Conservation (phyloP, 2,797 vertebrate genomes). For the Myoxocephalus aenaeus region DNA sequence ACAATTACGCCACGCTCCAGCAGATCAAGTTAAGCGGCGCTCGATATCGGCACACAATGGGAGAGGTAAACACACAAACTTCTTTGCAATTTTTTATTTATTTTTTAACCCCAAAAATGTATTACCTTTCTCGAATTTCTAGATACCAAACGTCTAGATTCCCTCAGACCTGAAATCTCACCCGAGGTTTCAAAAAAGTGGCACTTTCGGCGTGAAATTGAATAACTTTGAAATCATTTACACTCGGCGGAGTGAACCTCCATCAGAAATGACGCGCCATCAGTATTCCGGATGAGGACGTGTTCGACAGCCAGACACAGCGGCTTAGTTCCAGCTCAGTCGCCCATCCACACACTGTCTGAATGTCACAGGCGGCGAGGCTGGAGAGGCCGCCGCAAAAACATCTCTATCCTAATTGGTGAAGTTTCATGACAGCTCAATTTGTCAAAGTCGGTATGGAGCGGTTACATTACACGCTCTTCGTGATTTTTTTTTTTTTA, state of each 20-base stretch:
- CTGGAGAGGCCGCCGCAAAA: conserved; percentile 36
- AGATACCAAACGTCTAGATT: conserved; percentile 14
- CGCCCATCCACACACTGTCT: conserved; percentile 17
- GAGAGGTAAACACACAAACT: no score
- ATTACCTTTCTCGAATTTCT: background rate
- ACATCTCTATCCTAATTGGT: conserved; percentile 59
- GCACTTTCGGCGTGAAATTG: conserved; percentile 56
- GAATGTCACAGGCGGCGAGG: conserved; percentile 32
- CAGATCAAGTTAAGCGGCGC: no score
- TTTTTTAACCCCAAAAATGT: no score
- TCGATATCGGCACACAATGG: no score
- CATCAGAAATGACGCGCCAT: conserved; percentile 55
- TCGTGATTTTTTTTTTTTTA: conserved; percentile 39
- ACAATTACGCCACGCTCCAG: no score
- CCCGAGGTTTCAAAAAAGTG: conserved; percentile 18
- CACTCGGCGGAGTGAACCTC: conserved; percentile 17
- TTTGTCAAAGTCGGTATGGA: conserved; percentile 57
- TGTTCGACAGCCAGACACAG: conserved; percentile 54
- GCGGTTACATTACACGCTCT: conserved; percentile 25
- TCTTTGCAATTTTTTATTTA: no score
- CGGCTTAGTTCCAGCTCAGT: conserved; percentile 56
- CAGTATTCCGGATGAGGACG: conserved; percentile 50
- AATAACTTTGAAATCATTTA: conserved; percentile 58
- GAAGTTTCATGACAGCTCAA: conserved; percentile 50
- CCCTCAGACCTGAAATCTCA: conserved; percentile 9